Percentiles rank a stretch among this genome's conserved stretches.
phyloP scores from a whole-genome alignment of 2,797 vertebrate genomes.

The Trachurus trachurus region DNA sequence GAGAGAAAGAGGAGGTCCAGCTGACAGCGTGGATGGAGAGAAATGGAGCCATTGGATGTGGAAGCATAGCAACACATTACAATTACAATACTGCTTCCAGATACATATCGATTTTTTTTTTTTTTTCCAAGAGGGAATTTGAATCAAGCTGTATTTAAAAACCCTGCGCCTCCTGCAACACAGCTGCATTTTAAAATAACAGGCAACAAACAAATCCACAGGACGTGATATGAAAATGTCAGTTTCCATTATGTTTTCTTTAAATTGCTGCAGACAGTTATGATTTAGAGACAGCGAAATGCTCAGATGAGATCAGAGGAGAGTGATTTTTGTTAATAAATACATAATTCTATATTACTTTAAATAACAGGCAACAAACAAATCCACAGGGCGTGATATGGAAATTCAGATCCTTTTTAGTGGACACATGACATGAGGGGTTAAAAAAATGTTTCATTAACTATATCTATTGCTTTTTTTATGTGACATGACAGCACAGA shows the following conservation, averaged over 20 bases:
- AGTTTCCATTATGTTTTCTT: no score
- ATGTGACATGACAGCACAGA: constrained; percentile 29
- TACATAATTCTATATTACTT: no score
- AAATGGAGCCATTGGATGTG: constrained; percentile 10
- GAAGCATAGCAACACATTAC: constrained; percentile 28
- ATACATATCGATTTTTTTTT: constrained; percentile 4
- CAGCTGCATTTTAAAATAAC: constrained; percentile 6
- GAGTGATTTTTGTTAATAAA: no score
- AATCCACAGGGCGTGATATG: no score
- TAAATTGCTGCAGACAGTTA: no score
- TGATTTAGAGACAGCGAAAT: no score
- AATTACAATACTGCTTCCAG: constrained; percentile 23
- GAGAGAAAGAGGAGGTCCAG: constrained; percentile 1
- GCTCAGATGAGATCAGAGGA: no score
- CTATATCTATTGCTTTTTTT: constrained; percentile 32
- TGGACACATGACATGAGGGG: neutral
- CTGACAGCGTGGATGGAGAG: constrained; percentile 10
- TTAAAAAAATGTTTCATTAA: constrained; percentile 39
- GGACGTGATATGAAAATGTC: no score
- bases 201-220: neutral
- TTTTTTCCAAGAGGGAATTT: neutral
- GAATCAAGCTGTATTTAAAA: neutral
- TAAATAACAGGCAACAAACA: neutral
- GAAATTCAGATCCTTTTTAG: no score
- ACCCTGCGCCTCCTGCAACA: neutral